Evolutionary conservation across 2,888 invertebrate genomes (phyloP).

Genomic region (Drosophila phalerata): DNA sequence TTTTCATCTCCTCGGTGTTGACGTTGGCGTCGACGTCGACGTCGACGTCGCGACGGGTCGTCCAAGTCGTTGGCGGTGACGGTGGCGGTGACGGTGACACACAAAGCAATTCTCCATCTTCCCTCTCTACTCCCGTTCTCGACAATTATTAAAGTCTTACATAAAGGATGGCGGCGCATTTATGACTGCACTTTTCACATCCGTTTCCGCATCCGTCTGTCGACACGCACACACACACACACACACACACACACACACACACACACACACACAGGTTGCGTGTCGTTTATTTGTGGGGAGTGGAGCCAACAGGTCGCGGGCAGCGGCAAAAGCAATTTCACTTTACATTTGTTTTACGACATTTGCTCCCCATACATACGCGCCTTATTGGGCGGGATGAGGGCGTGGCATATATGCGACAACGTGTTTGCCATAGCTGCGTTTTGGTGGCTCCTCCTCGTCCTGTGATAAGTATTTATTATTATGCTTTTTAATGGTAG

Average conservation of each 20-base stretch:
- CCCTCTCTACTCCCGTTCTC: slow-evolving; percentile 47
- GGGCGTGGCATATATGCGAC: slow-evolving; percentile 59
- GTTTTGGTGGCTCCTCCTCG: slow-evolving; percentile 40
- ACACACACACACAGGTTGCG: slow-evolving; percentile 8
- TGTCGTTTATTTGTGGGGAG: slow-evolving; percentile 41
- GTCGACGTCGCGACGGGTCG: slow-evolving; percentile 3
- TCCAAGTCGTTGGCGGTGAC: slow-evolving; percentile 7
- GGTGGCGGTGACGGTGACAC: slow-evolving; percentile 14
- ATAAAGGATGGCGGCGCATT: slow-evolving; percentile 74
- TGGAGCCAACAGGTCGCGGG: slow-evolving; percentile 68
- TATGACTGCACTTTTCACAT: slow-evolving; percentile 81
- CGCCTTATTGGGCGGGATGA: slow-evolving; percentile 24
- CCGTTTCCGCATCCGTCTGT: slow-evolving; percentile 77
- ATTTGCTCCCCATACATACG: slow-evolving; percentile 58
- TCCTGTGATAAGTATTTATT: slow-evolving; percentile 77
- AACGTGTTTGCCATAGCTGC: slow-evolving; percentile 59
- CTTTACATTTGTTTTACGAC: slow-evolving; percentile 82
- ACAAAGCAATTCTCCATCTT: slow-evolving; percentile 17
- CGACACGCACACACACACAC: slow-evolving; percentile 55
- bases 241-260: slow-evolving; percentile 17
- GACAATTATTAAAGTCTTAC: slow-evolving; percentile 78
- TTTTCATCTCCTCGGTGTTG: slow-evolving; percentile 58
- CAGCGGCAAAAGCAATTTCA: slow-evolving; percentile 76
- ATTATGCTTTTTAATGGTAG: slow-evolving; percentile 78
- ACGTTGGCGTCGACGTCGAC: neutral